phyloP scores from a whole-genome alignment of 2,113 vertebrate species.

The Ceyx margarethae region DNA sequence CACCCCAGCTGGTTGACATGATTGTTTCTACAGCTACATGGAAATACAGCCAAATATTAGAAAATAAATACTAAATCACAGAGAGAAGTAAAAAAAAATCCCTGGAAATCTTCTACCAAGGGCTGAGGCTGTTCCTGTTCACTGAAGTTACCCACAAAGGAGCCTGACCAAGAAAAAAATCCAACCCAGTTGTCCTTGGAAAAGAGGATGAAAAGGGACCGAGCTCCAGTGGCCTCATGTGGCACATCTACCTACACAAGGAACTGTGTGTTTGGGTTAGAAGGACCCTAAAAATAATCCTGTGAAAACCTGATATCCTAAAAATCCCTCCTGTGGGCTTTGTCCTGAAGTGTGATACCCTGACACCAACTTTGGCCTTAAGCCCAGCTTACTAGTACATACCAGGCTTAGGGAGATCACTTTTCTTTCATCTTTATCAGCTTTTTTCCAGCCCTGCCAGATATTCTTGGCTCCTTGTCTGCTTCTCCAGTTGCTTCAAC shows the following conservation, averaged over 20 bases:
- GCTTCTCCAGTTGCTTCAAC: neutral
- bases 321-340: neutral
- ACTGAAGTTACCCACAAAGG: neutral
- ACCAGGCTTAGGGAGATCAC: neutral
- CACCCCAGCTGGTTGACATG: neutral
- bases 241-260: neutral
- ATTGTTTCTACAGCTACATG: neutral
- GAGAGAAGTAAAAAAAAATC: neutral
- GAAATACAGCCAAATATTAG: neutral
- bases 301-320: neutral
- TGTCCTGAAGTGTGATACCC: neutral
- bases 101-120: neutral
- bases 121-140: neutral
- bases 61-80: neutral
- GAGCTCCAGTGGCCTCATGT: rapidly evolving
- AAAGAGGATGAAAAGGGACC: neutral
- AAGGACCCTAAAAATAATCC: neutral
- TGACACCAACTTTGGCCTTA: neutral
- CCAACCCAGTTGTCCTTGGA: rapidly evolving
- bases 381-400: neutral
- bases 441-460: neutral
- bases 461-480: neutral
- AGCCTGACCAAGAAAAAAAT: neutral
- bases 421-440: neutral
- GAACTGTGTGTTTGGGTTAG: neutral